Conservation (phyloP, 2,113 vertebrate species). For the Penelope pileata region DNA sequence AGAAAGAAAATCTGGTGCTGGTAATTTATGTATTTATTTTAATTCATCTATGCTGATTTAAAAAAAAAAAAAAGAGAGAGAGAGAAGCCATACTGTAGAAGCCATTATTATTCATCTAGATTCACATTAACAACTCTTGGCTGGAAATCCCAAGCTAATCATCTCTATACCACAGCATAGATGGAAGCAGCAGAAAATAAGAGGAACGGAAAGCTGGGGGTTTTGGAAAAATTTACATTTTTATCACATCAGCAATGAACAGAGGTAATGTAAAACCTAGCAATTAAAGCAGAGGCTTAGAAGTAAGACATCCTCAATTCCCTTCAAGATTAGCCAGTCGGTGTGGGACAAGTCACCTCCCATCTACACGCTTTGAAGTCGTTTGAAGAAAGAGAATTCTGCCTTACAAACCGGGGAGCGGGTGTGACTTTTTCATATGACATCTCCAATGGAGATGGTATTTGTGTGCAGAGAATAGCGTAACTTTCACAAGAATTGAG, state of each 20-base stretch:
- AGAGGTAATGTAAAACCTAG: background rate
- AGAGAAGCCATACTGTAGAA: background rate
- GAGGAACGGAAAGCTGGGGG: background rate
- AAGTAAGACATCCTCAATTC: constrained; percentile 17
- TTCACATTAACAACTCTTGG: background rate
- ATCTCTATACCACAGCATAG: background rate
- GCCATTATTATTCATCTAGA: background rate
- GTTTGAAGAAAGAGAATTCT: background rate
- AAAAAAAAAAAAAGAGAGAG: too few species aligned
- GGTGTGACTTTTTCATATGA: background rate
- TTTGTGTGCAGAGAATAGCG: background rate
- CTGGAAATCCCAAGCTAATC: background rate
- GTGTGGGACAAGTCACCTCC: background rate
- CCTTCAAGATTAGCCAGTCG: background rate
- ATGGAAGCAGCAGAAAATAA: background rate
- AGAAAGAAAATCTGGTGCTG: background rate
- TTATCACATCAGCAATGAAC: background rate
- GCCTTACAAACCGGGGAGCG: background rate
- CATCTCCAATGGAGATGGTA: background rate
- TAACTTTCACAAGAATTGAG: background rate
- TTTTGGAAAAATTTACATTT: background rate
- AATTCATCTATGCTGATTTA: background rate
- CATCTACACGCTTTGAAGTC: background rate
- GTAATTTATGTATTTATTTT: background rate
- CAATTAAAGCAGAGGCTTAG: constrained; percentile 42